Conservation (phyloP, 1,140 invertebrate genomes). For the Pentalonia nigronervosa region DNA sequence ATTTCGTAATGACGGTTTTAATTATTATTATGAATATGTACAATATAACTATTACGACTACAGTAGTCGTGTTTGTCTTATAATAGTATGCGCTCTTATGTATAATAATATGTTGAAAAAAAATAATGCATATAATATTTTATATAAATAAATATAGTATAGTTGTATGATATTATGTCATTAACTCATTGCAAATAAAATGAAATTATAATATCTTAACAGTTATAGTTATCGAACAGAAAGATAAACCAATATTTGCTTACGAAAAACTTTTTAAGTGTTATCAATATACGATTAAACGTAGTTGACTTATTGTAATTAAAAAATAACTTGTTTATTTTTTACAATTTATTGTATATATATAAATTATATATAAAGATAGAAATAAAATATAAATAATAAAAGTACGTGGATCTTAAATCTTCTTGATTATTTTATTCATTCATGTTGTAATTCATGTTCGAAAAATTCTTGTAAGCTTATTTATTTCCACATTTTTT, state of each 20-base stretch:
- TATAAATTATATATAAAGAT: too few relatives aligned
- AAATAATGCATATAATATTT: background rate
- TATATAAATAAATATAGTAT: background rate
- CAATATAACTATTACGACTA: background rate
- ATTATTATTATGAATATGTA: background rate
- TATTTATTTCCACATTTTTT: background rate
- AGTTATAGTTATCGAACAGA: background rate
- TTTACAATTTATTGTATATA: background rate
- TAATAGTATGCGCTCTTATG: background rate
- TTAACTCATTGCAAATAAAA: background rate
- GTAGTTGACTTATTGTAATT: background rate
- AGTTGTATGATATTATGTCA: background rate
- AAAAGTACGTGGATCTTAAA: background rate
- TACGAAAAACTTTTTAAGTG: background rate
- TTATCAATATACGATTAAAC: background rate
- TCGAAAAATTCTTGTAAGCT: background rate
- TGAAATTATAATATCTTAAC: background rate
- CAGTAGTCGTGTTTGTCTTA: background rate
- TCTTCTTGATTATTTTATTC: background rate
- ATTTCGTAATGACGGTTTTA: background rate
- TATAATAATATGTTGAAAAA: background rate
- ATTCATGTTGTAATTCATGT: background rate
- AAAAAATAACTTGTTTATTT: constrained; percentile 13
- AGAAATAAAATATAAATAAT: background rate
- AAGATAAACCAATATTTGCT: background rate